Evolutionary conservation across 2,888 invertebrate genomes (phyloP).

Genomic region (Pocota personata): DNA sequence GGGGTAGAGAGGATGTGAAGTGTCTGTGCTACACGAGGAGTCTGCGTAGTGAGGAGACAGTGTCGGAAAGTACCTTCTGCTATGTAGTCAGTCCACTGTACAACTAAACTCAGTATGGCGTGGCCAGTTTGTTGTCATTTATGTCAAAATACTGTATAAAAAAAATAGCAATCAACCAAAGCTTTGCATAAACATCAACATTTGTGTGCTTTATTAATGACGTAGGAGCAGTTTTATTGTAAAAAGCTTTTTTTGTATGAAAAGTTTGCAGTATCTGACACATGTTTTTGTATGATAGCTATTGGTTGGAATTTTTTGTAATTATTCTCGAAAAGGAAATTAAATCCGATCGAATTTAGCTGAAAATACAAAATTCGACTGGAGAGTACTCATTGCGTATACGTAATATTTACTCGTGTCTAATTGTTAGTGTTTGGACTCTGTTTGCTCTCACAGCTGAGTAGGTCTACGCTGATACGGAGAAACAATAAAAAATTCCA

Average conservation of each 20-base stretch:
- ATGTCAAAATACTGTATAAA: conserved; percentile 38
- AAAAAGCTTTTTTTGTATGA: background rate
- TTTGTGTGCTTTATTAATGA: conserved; percentile 39
- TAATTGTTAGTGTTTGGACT: background rate
- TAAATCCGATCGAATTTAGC: background rate
- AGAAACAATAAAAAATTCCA: background rate
- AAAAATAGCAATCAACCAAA: conserved; percentile 25
- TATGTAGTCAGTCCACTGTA: conserved; percentile 59
- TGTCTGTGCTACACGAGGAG: conserved; percentile 22
- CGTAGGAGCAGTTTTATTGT: background rate
- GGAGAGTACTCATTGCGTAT: background rate
- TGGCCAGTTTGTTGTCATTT: conserved; percentile 48
- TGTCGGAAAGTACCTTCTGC: conserved; percentile 34
- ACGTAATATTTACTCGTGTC: background rate
- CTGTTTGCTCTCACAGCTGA: background rate
- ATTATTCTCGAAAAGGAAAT: background rate
- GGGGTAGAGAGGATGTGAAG: background rate
- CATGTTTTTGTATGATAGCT: conserved; percentile 5
- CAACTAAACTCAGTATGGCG: conserved; percentile 44
- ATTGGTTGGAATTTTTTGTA: background rate
- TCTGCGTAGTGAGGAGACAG: conserved; percentile 23
- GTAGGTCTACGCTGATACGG: background rate
- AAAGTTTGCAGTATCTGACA: background rate
- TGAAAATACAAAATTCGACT: background rate
- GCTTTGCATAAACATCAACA: conserved; percentile 42